A percentile compares a stretch with the other conserved stretches of the same genome.
phyloP scores from a whole-genome alignment of 2,888 invertebrate species.

The Atethmia centrago region DNA sequence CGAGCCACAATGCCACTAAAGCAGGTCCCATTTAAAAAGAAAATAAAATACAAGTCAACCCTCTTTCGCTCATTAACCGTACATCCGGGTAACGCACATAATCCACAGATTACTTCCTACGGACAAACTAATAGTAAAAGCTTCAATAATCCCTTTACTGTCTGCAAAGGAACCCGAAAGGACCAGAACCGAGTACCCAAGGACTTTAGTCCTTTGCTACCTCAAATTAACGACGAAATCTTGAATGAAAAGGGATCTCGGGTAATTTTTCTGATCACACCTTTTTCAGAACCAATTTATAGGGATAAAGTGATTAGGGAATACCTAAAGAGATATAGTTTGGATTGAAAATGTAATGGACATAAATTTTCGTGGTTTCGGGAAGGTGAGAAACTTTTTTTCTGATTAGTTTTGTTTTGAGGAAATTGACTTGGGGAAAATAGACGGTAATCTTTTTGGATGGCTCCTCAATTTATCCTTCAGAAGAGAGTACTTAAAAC shows the following conservation, averaged over 20 bases:
- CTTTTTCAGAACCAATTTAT: conserved; percentile 59
- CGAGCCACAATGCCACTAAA: neutral
- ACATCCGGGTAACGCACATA: neutral
- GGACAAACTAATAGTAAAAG: conserved; percentile 37
- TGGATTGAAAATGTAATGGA: conserved; percentile 52
- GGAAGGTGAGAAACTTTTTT: conserved; percentile 13
- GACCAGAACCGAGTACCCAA: conserved; percentile 29
- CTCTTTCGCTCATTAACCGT: conserved; percentile 2
- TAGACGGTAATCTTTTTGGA: neutral
- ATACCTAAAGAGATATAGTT: conserved; percentile 46
- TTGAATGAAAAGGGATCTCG: conserved; percentile 41
- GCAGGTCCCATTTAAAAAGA: neutral
- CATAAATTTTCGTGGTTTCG: conserved; percentile 40
- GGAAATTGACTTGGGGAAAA: conserved; percentile 17
- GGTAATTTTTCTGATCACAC: conserved; percentile 62
- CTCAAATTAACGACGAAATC: conserved; percentile 41
- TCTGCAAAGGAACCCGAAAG: conserved; percentile 23
- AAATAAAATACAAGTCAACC: neutral
- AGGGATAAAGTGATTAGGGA: conserved; percentile 56
- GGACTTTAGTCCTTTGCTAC: conserved; percentile 40
- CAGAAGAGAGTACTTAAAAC: neutral
- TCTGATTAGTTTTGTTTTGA: conserved; percentile 30
- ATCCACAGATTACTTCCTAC: conserved; percentile 36
- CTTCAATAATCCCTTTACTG: conserved; percentile 34
- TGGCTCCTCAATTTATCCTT: neutral